Base-by-base conservation (phyloP, 2,113 vertebrate genomes). In the Amphiprion percula region DNA sequence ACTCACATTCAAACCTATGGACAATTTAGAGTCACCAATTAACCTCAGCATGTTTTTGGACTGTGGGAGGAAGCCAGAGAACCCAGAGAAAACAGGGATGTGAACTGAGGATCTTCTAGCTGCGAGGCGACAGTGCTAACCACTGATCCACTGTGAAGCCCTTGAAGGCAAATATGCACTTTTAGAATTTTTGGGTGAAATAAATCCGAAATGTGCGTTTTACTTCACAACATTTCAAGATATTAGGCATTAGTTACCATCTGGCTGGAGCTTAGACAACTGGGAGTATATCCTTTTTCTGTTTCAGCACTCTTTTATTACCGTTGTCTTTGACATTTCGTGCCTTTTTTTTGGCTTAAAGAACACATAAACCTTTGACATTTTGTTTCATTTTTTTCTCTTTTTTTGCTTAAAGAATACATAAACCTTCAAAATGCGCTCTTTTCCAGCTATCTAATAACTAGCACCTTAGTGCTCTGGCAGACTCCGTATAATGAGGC, bases 401-500 rank as follows among this genome's bases (percentile, higher is more conserved):
- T 26, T 26, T 3, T 26, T 26, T 26, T 26, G 49, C 23, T 33
- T 19, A 33, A 71, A 68, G 30, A 87, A 82, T 71, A 82, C 44
- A 82, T 53, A 86, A 74, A 75, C 39, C 44, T 79, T 83, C 75
- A 82, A 79, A 86, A 69, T 76, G 16, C 61, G 44, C 28, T 77
- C 69, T 82, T 77, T 72, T 59, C 61, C 5, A 68, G 54, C 56
- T 47, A 33, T 79, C 58, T 59, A 69, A 71, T 88, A 77, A 64
- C 68, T 55, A 65, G 46, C 47, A 71, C 66, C 28, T 63, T 49
- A 10, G 68, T 56, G 49, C 55, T 75, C 1, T 68, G 64, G 55
- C 50, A 85, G 59, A 37, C 23, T 12, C n/a, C 8, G 14, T 28
- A 66, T 88, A 80, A 90, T 86, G 71, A 90, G 86, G 16, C 79